These are phyloP conservation scores for Pectinophora gossypiella DNA, from an alignment of 1,140 invertebrate species.

Conservation along the genomic window DNA sequence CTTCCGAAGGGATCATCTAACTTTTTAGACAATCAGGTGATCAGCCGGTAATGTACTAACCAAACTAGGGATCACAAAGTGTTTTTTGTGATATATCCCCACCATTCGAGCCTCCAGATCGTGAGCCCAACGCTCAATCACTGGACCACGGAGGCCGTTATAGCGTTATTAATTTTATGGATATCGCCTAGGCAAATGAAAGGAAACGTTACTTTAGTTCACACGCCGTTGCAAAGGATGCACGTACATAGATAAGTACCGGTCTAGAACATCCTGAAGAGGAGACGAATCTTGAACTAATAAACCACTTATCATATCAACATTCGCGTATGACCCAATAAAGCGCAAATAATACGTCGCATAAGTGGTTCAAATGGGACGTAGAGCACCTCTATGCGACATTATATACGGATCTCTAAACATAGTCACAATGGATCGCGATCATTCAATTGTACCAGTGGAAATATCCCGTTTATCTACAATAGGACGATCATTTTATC, in stretches of 20 bases:
- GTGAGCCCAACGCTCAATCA: too few species aligned
- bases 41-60: too few species aligned
- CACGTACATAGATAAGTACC: too few species aligned
- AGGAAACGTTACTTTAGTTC: neutral
- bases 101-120: too few species aligned
- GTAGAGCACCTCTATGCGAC: constrained; percentile 13
- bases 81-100: too few species aligned
- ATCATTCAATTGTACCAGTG: constrained; percentile 69
- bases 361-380: constrained; percentile 55
- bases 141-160: too few species aligned
- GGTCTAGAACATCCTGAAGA: neutral
- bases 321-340: constrained; percentile 58
- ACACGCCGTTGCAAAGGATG: neutral
- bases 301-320: constrained; percentile 14
- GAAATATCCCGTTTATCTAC: constrained; percentile 66
- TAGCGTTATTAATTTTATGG: neutral
- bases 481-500: constrained; percentile 53
- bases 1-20: too few species aligned
- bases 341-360: constrained; percentile 50
- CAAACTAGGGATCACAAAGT: too few species aligned
- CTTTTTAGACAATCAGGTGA: too few species aligned
- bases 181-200: too few species aligned
- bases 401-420: constrained; percentile 69
- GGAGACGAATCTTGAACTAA: neutral
- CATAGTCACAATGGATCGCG: constrained; percentile 67